Evolutionary conservation across 2,113 vertebrate species (phyloP), one percentile per base, ranked within the genome.

Genomic region (Myocastor coypus): DNA sequence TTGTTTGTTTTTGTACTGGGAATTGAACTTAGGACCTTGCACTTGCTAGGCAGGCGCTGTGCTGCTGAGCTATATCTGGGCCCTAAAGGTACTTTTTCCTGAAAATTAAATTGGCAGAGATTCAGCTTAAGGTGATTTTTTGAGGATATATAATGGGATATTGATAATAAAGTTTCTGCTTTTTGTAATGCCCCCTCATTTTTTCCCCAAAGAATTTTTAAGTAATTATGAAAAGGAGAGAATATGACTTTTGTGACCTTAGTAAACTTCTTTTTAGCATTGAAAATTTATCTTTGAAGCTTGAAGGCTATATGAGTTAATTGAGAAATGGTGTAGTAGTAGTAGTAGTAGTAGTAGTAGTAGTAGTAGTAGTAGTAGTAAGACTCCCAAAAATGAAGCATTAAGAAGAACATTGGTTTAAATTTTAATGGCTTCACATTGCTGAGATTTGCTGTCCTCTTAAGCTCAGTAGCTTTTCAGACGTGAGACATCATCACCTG

Each of bases 201-300:
- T 46, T 50, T 83, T 78, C 46, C 42, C 8, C 7, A 81, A 75
- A 95, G 71, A 63, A 40, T 57, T 89, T 89, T 89, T 77, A 88
- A 50, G 3, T 78, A 59, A 94, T 90, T 91, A 30, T 88, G 78
- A 86, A 93, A 88, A 86, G 52, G 50, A 40, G 42, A n/a, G 40
- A 69, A 37, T 94, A 24, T 17, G 69, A 83, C 5, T 81, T 73
- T 85, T 90, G 52, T 89, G 17, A 40, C 17, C 57, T 93, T 75
- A 11, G 52, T 57, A 59, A 69, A 37, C 24, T 17, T 88, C 89
- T 93, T 55, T 89, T 50, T 20, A 32, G 9, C 24, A 19, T 87
- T 92, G 17, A 37, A 2, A 32, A 71, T 88, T 73, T 46, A 34
- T 81, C 19, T 94, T 83, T 93, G 80, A 84, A 87, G 19, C 24